Evolutionary conservation across 1,140 invertebrate species (phyloP), one percentile per base, ranked within the genome.

Genomic region (Drosophila pallidifrons): DNA sequence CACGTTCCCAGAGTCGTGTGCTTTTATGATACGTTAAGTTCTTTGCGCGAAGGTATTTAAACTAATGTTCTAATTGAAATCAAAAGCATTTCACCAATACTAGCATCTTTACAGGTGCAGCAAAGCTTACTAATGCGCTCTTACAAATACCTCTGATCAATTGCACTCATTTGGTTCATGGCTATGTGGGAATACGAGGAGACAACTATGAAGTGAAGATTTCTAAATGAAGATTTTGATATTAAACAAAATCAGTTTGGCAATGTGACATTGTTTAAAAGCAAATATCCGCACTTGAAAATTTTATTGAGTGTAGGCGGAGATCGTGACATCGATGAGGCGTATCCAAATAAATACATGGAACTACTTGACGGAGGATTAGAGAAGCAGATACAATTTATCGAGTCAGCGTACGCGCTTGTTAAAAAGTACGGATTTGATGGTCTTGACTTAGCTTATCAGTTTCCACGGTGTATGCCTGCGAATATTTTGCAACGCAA

Each of bases 141-240:
- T 5, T 13, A 25, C 20, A 25, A 4, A 25, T 25, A 25, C 20
- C 2, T 3, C 41, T 13, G n/a, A 11, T 43, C 41, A 6, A 96
- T 85, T 98, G 97, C 93, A 96, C 96, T 0, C 97, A 98, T 93
- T 92, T 98, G 61, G 94, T 98, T 16, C 98, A 98, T 87, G 97
- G 97, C 43, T 98, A 96, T 91, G 96, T 96, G 15, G 96, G 91
- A 13, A 94, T 99, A 10, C 95, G 96, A 60, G 93, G 95, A 3
- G 94, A 95, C 5, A 96, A 94, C 51, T 95, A 95, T 91, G 96
- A 96, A 88, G 93, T 96, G 47, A 91, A 95, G 5, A 94, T 96
- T 96, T 1, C 91, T 96, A 30, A 95, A 96, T 82, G 95, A 95
- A 61, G 94, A 94, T 75, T 91, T 96, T 25, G 96, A 97, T 77